These are phyloP conservation scores for Asobara japonica DNA, from an alignment of 1,140 invertebrate genomes.

Conservation along the genomic window DNA sequence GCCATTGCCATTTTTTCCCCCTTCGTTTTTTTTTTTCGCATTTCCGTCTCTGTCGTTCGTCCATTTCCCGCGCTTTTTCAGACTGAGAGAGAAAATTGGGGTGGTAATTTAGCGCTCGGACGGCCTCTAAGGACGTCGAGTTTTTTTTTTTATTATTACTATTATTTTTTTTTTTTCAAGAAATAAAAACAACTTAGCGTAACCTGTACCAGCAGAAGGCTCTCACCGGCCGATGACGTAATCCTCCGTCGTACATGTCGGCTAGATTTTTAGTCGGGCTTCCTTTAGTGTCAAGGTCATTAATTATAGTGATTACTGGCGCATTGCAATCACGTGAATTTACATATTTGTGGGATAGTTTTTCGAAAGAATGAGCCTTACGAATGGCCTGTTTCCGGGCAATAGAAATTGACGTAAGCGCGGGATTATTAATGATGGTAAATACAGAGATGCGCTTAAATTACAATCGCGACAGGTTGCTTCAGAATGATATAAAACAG, in stretches of 20 bases:
- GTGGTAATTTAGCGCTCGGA: constrained; percentile 31
- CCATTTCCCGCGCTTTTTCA: neutral
- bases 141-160: constrained; percentile 13
- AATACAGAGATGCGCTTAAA: no score
- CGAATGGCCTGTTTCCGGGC: no score
- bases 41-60: neutral
- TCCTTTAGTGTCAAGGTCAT: constrained; percentile 9
- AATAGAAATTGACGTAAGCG: no score
- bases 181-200: neutral
- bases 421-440: no score
- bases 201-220: neutral
- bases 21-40: neutral
- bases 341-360: neutral
- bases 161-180: neutral
- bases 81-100: constrained; percentile 23
- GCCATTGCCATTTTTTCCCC: neutral
- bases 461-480: no score
- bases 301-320: neutral
- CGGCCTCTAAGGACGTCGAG: constrained; percentile 35
- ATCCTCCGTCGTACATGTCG: neutral
- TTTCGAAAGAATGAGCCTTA: neutral
- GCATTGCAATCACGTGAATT: neutral
- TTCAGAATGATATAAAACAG: no score
- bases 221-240: neutral
- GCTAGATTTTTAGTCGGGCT: neutral